Evolutionary conservation across 2,797 vertebrate species (phyloP).

Genomic region (Lepilemur septentrionalis): DNA sequence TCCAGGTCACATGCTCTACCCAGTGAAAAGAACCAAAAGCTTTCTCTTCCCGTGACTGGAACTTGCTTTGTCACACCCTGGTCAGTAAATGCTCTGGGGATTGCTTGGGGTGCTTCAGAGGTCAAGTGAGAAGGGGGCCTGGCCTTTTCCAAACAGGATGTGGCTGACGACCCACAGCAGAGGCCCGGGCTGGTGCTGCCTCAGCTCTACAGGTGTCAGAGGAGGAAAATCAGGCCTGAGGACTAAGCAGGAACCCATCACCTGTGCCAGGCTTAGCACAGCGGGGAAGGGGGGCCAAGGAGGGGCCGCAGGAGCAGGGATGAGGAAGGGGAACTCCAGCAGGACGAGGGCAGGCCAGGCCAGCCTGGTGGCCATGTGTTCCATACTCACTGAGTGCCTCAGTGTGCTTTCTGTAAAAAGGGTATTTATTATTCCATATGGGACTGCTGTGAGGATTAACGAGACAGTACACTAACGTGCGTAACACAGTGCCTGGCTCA

Average conservation of each 20-base stretch:
- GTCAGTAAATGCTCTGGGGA: neutral
- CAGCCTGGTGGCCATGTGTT: neutral
- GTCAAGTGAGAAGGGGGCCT: neutral
- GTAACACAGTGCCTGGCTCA: neutral
- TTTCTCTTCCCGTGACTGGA: neutral
- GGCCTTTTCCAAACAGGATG: neutral
- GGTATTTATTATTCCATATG: neutral
- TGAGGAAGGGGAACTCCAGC: neutral
- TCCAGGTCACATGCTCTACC: neutral
- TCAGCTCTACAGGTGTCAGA: neutral
- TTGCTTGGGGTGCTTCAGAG: neutral
- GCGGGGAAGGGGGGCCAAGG: fast-evolving
- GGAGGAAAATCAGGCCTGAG: neutral
- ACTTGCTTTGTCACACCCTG: neutral
- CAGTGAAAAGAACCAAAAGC: neutral
- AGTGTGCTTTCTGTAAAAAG: neutral
- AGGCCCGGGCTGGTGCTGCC: fast-evolving
- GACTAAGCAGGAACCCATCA: neutral
- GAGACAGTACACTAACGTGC: neutral
- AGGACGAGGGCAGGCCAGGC: neutral
- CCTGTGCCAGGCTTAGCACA: neutral
- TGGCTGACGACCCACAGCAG: neutral
- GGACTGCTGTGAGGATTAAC: neutral
- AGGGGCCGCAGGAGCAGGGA: neutral
- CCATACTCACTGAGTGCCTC: neutral